A percentile compares a stretch with the other conserved stretches of the same genome.
Conservation (phyloP, 1,140 invertebrate species). For the Meloidogyne floridensis region DNA sequence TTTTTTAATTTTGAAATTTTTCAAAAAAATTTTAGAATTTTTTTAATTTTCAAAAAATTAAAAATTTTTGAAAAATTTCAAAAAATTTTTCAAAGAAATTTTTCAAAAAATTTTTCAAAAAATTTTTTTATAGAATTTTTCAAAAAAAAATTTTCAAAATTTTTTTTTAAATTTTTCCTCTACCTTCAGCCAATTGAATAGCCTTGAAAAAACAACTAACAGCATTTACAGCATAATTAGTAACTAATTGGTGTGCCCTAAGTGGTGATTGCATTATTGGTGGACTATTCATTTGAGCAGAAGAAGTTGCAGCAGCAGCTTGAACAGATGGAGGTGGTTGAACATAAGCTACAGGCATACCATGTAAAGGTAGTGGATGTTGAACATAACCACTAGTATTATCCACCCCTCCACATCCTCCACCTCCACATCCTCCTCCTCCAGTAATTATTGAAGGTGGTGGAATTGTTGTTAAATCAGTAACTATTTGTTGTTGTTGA, state of each 20-base stretch:
- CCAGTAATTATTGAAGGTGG: constrained; percentile 12
- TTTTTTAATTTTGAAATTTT: too few relatives aligned
- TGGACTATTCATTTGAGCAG: neutral
- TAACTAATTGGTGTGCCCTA: constrained; percentile 36
- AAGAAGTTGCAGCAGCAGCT: neutral
- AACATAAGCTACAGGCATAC: constrained; percentile 1
- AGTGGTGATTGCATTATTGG: constrained; percentile 28
- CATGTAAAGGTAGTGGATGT: constrained; percentile 20
- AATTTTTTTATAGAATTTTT: too few relatives aligned
- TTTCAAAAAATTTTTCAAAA: too few relatives aligned
- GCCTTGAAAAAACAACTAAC: constrained; percentile 94
- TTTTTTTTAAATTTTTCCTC: too few relatives aligned
- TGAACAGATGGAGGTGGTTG: neutral
- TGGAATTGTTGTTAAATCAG: constrained; percentile 28
- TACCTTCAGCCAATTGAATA: constrained; percentile 75
- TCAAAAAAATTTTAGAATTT: too few relatives aligned
- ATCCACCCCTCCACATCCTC: too few relatives aligned
- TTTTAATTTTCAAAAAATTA: too few relatives aligned
- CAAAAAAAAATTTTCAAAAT: too few relatives aligned
- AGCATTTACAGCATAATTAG: constrained; percentile 81
- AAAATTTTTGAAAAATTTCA: too few relatives aligned
- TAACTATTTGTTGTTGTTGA: neutral
- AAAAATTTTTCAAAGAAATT: too few relatives aligned
- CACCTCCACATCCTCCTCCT: too few relatives aligned
- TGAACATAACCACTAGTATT: neutral